Evolutionary conservation across 2,113 vertebrate species (phyloP).

Genomic region (Neodon shergylaensis): DNA sequence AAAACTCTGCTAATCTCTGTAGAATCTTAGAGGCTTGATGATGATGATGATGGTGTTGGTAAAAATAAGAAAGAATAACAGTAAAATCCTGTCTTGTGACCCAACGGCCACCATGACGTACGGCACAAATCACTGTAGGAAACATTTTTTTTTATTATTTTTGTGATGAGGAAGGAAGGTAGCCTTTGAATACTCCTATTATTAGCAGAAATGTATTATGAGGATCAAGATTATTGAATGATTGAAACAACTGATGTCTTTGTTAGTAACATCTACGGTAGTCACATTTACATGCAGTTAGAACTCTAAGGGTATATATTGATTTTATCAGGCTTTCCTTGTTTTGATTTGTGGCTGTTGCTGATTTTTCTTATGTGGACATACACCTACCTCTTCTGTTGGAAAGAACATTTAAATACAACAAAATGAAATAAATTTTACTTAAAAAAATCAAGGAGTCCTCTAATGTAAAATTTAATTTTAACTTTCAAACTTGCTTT

Average conservation of each 20-base stretch:
- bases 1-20: slow-evolving; percentile 82
- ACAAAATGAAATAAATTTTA: slow-evolving; percentile 85
- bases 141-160: slow-evolving; percentile 80
- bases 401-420: slow-evolving; percentile 83
- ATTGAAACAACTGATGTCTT: slow-evolving; percentile 82
- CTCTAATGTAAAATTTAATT: slow-evolving; percentile 78
- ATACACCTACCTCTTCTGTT: slow-evolving; percentile 90
- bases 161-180: slow-evolving; percentile 78
- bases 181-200: slow-evolving; percentile 80
- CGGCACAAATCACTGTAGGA: slow-evolving; percentile 82
- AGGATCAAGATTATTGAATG: slow-evolving; percentile 83
- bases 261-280: slow-evolving; percentile 71
- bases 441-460: slow-evolving; percentile 85
- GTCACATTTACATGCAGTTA: slow-evolving; percentile 76
- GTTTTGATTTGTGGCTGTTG: slow-evolving; percentile 84
- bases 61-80: slow-evolving; percentile 83
- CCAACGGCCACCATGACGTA: slow-evolving; percentile 77
- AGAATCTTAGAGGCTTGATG: slow-evolving; percentile 86
- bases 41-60: slow-evolving; percentile 86
- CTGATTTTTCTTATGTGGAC: slow-evolving; percentile 83
- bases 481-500: slow-evolving; percentile 55
- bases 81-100: slow-evolving; percentile 78
- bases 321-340: slow-evolving; percentile 83
- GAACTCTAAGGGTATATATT: slow-evolving; percentile 77
- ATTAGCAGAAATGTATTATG: slow-evolving; percentile 81